Percentiles rank a stretch among this genome's conserved stretches.
Conservation (phyloP, 2,797 vertebrate species). For the Scomberomorus guttatus region DNA sequence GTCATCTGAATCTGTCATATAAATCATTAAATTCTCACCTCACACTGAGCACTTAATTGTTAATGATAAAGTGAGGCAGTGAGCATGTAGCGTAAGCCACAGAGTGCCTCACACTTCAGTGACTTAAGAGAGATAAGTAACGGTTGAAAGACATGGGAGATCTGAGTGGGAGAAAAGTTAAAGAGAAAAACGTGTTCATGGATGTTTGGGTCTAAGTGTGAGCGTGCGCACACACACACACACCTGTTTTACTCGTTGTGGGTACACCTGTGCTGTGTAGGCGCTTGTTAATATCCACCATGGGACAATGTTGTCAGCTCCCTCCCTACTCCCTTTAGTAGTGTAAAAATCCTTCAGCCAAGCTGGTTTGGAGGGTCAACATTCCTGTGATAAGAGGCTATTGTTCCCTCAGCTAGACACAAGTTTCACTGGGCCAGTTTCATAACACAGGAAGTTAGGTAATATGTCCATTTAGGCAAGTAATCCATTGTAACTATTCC, state of each 20-base stretch:
- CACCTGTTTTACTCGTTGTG: conserved; percentile 28
- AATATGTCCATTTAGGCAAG: conserved; percentile 59
- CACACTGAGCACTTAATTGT: conserved; percentile 26
- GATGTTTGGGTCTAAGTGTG: not conserved
- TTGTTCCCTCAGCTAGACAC: conserved; percentile 62
- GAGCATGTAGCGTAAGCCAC: conserved; percentile 5
- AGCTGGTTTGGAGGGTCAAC: conserved; percentile 62
- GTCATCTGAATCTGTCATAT: conserved; percentile 10
- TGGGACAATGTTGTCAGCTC: conserved; percentile 29
- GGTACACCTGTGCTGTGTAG: conserved; percentile 23
- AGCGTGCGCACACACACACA: not conserved
- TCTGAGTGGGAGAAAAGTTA: conserved; percentile 16
- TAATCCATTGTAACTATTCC: conserved; percentile 51
- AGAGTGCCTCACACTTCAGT: conserved; percentile 16
- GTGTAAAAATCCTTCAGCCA: conserved; percentile 21
- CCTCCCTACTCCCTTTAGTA: conserved; percentile 20
- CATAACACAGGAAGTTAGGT: conserved; percentile 74
- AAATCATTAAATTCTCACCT: conserved; percentile 38
- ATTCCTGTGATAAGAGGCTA: conserved; percentile 73
- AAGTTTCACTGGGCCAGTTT: conserved; percentile 61
- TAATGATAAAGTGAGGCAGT: conserved; percentile 18
- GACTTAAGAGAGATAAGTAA: conserved; percentile 29
- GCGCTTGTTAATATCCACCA: conserved; percentile 27
- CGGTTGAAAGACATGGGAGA: conserved; percentile 16
- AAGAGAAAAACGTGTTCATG: not conserved